Base-by-base conservation (phyloP, 2,113 vertebrate genomes). In the Dasypus novemcinctus region DNA sequence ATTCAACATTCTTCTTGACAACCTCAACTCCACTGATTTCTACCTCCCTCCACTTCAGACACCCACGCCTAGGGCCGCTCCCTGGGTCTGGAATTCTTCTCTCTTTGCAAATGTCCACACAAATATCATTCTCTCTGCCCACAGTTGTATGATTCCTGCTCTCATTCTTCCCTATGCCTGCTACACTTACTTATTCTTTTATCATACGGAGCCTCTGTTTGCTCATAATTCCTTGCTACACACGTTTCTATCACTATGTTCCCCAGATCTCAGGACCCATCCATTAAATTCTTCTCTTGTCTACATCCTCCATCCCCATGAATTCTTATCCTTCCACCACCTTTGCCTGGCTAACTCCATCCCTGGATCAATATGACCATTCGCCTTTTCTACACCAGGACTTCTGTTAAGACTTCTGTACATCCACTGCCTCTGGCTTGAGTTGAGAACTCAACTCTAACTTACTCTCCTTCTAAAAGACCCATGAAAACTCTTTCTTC, bases 301-400 rank as follows among this genome's bases (percentile, higher is more conserved):
- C 36, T 46, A 3, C 18, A 21, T 7, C 31, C 36, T 90, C 66
- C 33, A 8, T 36, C 57, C 66, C 20, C 20, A 25, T 27, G 5
- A 18, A 25, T 49, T 64, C 66, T 46, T 49, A 4, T 41, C 27
- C 38, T 43, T 63, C 85, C 7, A 54, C 7, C 11, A 59, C 11
- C 29, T 15, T 66, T 54, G 4, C 36, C 38, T 41, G 33, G 11
- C 1, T 66, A 46, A 23, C 31, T 11, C 4, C 41, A 18, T 18
- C 11, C 13, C 36, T 46, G 10, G 5, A 1, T 23, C 12, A 41
- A 14, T 11, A 4, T 5, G 14, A 4, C 7, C 33, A 46, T 4
- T 36, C 5, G 29, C 5, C 12, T 69, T 71, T 49, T 43, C 10
- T 38, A 23, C 15, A 38, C 11, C 10, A 3, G 31, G 7, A 36